Evolutionary conservation across 2,888 invertebrate genomes (phyloP).

Genomic region (Endomychus coccineus): DNA sequence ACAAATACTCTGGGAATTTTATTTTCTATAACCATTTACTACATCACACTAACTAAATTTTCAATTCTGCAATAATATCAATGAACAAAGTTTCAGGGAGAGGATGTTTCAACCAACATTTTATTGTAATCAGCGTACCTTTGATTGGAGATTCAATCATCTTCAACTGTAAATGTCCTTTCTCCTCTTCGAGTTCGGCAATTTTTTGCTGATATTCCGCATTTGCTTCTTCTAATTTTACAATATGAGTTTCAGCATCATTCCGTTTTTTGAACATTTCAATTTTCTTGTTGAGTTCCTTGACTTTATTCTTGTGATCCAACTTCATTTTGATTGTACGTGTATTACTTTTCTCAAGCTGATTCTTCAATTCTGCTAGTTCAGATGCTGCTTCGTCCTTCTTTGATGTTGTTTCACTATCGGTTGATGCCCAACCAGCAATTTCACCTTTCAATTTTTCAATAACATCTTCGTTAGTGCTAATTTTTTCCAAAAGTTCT

Average conservation of each 20-base stretch:
- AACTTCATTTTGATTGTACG: constrained; percentile 69
- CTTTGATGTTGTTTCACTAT: constrained; percentile 4
- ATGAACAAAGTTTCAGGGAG: no score
- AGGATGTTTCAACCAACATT: no score
- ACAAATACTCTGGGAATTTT: no score
- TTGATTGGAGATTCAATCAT: constrained; percentile 70
- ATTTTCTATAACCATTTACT: no score
- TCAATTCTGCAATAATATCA: no score
- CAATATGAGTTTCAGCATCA: constrained; percentile 61
- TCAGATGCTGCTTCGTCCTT: constrained; percentile 34
- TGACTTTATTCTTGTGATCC: constrained; percentile 62
- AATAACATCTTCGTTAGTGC: constrained; percentile 25
- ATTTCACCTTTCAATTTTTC: constrained; percentile 33
- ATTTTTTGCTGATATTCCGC: constrained; percentile 64
- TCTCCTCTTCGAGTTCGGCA: constrained; percentile 75
- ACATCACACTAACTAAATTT: no score
- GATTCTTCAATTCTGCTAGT: constrained; percentile 54
- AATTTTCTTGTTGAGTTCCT: constrained; percentile 68
- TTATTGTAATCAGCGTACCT: constrained; percentile 42
- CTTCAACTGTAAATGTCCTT: constrained; percentile 81
- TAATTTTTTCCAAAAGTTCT: constrained; percentile 29
- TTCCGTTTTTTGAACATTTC: constrained; percentile 59
- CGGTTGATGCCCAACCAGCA: not conserved
- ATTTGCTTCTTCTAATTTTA: constrained; percentile 55
- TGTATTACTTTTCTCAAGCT: constrained; percentile 68